phyloP scores from a whole-genome alignment of 2,113 vertebrate species.

The Acrocephalus kingi region DNA sequence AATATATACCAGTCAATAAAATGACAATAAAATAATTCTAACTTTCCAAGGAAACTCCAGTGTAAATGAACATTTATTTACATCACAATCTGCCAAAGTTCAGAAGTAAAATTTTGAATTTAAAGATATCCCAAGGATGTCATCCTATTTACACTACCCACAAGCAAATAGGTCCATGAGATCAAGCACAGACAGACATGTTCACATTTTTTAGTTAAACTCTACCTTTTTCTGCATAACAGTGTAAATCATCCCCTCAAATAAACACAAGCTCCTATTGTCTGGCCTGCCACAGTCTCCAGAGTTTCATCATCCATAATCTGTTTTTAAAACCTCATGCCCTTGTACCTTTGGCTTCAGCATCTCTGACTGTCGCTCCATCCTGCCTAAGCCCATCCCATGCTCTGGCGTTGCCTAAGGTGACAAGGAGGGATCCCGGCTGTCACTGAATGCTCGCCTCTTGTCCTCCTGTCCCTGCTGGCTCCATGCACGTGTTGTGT shows the following conservation, averaged over 20 bases:
- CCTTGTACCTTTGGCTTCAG: constrained; percentile 30
- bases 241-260: background rate
- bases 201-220: background rate
- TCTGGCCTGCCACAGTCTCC: background rate
- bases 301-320: background rate
- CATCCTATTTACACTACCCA: background rate
- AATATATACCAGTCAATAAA: background rate
- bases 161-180: background rate
- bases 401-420: background rate
- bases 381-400: background rate
- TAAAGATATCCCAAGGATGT: background rate
- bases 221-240: background rate
- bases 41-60: background rate
- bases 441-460: background rate
- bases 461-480: constrained; percentile 10
- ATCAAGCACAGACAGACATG: background rate
- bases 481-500: background rate
- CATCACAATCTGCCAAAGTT: background rate
- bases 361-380: accelerated
- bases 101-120: background rate
- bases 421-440: background rate
- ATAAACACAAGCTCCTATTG: background rate
- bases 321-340: background rate
- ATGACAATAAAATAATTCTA: background rate
- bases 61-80: background rate